Percentiles rank a stretch among this genome's conserved stretches.
These are phyloP conservation scores for Acleris cristana DNA, from an alignment of 2,888 invertebrate genomes.

Conservation along the genomic window DNA sequence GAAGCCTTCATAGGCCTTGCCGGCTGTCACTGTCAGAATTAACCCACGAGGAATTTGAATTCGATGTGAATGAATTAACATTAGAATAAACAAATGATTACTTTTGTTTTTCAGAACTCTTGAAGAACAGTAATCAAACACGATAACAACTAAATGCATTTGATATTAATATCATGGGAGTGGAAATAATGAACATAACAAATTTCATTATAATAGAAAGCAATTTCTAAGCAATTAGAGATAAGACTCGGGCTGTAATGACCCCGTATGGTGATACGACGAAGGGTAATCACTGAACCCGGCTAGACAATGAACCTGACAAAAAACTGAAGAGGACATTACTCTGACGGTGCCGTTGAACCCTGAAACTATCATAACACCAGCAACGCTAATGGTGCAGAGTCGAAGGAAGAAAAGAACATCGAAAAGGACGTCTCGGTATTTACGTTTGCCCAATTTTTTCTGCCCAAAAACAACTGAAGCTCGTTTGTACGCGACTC, in stretches of 20 bases:
- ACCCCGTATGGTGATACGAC: slow-evolving; percentile 16
- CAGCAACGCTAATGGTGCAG: background rate
- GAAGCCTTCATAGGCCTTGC: slow-evolving; percentile 13
- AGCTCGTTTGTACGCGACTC: slow-evolving; percentile 38
- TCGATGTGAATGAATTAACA: no score
- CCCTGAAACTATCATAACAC: slow-evolving; percentile 4
- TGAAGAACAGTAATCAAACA: no score
- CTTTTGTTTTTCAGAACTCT: background rate
- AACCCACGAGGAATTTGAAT: background rate
- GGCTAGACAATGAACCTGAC: slow-evolving; percentile 32
- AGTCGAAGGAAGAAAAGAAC: slow-evolving; percentile 1
- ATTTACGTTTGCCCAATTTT: slow-evolving; percentile 31
- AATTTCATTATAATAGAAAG: slow-evolving; percentile 31
- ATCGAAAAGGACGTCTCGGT: slow-evolving; percentile 28
- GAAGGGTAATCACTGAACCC: slow-evolving; percentile 23
- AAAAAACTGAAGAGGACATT: slow-evolving; percentile 34
- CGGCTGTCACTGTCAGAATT: slow-evolving; percentile 12
- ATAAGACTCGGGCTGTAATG: slow-evolving; percentile 34
- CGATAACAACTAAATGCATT: background rate
- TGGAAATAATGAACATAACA: slow-evolving; percentile 23
- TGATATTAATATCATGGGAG: slow-evolving; percentile 2
- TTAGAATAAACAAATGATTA: background rate
- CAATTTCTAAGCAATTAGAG: slow-evolving; percentile 34
- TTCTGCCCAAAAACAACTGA: slow-evolving; percentile 29
- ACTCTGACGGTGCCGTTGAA: slow-evolving; percentile 24